A percentile compares a stretch with the other conserved stretches of the same genome.
Evolutionary conservation across 2,797 vertebrate species (phyloP).

Genomic region (Ctenosaura bakeri): DNA sequence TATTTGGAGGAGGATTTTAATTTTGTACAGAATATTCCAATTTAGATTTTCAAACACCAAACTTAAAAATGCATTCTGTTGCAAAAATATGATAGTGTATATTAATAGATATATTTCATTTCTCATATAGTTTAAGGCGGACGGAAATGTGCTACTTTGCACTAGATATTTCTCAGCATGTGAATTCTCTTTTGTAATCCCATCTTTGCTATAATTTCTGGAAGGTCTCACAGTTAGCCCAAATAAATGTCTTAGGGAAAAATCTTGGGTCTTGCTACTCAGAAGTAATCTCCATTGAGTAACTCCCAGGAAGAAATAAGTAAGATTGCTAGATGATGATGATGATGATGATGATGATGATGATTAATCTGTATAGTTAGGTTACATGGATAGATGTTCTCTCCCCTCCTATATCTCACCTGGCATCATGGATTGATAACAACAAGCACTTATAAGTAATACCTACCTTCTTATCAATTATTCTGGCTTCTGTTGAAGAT

Average conservation of each 20-base stretch:
- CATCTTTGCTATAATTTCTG: no score
- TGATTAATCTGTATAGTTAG: background rate
- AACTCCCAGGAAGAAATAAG: no score
- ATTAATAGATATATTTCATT: background rate
- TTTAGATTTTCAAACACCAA: background rate
- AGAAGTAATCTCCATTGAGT: background rate
- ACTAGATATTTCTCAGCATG: background rate
- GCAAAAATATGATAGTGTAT: background rate
- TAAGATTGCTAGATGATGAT: background rate
- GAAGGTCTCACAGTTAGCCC: no score
- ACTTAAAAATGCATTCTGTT: background rate
- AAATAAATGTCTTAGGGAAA: background rate
- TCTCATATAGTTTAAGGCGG: background rate
- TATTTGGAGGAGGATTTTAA: background rate
- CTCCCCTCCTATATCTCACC: background rate
- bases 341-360: no score
- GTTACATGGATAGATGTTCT: background rate
- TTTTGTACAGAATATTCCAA: background rate
- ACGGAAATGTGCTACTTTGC: background rate
- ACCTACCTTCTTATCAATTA: slow-evolving; percentile 35
- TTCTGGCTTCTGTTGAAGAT: slow-evolving; percentile 35
- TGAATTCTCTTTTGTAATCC: no score
- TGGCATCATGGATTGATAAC: background rate
- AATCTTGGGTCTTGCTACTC: background rate
- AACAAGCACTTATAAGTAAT: background rate